Base-by-base conservation (phyloP, 2,113 vertebrate genomes). In the Machaerirhynchus nigripectus region DNA sequence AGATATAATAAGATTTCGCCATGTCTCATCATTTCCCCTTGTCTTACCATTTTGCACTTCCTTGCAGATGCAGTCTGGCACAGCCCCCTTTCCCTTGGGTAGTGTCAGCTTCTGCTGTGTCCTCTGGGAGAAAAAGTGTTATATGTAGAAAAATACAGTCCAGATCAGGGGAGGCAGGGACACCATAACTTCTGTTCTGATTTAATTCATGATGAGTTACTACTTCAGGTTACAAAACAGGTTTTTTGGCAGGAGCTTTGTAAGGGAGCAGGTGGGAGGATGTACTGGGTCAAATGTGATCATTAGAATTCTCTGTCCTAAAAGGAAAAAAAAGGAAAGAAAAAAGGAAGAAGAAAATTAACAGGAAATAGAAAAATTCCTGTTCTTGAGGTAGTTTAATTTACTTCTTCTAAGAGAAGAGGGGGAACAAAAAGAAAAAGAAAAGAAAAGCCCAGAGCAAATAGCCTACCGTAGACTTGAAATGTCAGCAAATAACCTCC, bases 331-430 rank as follows among this genome's bases (percentile, higher is more conserved):
- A 53, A 42, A 19, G 0, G 2, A 39, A 17, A 23, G 2, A 31
- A 74, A 73, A 84, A 85, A 68, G 24, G 40, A 93, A 91, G 42
- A 87, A 87, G 71, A 95, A 96, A 91, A 91, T 88, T 73, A 93
- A 80, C 67, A 93, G 67, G 89, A 92, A 95, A 97, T 93, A 96
- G 52, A 91, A 90, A 96, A 96, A 94, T 77, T 92, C 85, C 73
- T 90, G 26, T 73, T 94, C 46, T 88, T 80, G 71, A 37, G 46
- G 67, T 80, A 83, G n/a, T 87, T 96, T 80, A 74, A 90, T 97
- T 95, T 89, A 50, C n/a, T 80, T 50, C 11, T 83, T 53, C 47
- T 37, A 39, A 67, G 75, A 87, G 35, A 44, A 33, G 16, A 20
- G 9, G 1, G 7, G 3, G 0, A 10, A 28, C 27, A 44, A n/a